phyloP scores from a whole-genome alignment of 2,888 invertebrate species.

The Parascotia fuliginaria region DNA sequence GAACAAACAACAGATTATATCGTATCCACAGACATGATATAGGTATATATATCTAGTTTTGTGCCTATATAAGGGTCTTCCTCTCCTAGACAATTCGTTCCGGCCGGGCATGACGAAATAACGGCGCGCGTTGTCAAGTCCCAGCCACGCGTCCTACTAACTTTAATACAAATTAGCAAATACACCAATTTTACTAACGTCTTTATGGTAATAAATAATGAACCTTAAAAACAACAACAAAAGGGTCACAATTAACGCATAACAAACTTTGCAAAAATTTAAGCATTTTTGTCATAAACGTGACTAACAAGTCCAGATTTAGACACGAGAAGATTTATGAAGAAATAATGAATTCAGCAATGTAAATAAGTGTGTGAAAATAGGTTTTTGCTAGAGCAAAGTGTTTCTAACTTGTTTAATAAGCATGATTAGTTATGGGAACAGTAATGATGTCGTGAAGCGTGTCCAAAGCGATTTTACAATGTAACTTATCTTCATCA shows the following conservation, averaged over 20 bases:
- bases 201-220: conserved; percentile 15
- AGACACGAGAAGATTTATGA: conserved; percentile 67
- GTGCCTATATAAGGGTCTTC: conserved; percentile 55
- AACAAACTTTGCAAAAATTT: conserved; percentile 27
- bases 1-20: neutral
- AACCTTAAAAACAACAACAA: conserved; percentile 28
- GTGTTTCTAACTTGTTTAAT: conserved; percentile 5
- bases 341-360: conserved; percentile 49
- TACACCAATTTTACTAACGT: conserved; percentile 25
- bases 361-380: conserved; percentile 29
- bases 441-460: neutral
- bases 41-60: too few species aligned
- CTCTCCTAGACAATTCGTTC: conserved; percentile 78
- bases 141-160: conserved; percentile 69
- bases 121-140: conserved; percentile 72
- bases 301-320: conserved; percentile 56
- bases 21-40: neutral
- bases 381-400: conserved; percentile 6
- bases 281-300: conserved; percentile 43
- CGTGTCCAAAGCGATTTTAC: neutral
- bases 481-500: too few species aligned
- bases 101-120: conserved; percentile 78
- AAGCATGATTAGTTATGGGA: neutral
- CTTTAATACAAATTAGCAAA: conserved; percentile 59
- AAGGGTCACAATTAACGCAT: conserved; percentile 9